A percentile compares a stretch with the other conserved stretches of the same genome.
Conservation (phyloP, 2,888 invertebrate genomes). For the Meandrusa payeni region DNA sequence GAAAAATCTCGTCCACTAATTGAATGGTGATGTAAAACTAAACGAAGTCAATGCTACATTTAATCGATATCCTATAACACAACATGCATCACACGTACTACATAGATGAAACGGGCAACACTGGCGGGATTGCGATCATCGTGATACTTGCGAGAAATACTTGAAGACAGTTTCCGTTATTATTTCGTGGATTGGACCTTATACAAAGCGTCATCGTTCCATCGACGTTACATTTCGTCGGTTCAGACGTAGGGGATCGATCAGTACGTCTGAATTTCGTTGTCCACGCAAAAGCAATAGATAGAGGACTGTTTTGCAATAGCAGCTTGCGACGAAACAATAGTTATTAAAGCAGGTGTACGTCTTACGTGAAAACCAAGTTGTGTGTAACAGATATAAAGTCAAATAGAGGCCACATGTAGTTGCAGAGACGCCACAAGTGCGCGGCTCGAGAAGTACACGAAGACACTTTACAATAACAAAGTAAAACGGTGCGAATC, state of each 20-base stretch:
- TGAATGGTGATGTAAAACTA: background rate
- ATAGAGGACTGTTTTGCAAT: conserved; percentile 45
- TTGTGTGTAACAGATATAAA: conserved; percentile 55
- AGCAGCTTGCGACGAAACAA: conserved; percentile 59
- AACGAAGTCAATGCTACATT: background rate
- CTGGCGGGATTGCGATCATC: conserved; percentile 79
- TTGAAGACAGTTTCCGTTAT: too few relatives aligned
- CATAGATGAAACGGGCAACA: conserved; percentile 46
- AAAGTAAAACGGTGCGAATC: conserved; percentile 47
- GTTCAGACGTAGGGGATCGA: too few relatives aligned
- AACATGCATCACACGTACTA: conserved; percentile 65
- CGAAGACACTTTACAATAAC: conserved; percentile 48
- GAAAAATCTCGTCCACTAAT: too few relatives aligned
- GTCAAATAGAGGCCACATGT: conserved; percentile 53
- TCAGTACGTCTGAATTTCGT: conserved; percentile 31
- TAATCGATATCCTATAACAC: conserved; percentile 38
- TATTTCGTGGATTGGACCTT: too few relatives aligned
- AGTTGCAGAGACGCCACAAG: conserved; percentile 68
- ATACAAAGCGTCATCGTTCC: background rate
- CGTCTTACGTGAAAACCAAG: conserved; percentile 50
- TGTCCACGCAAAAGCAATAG: conserved; percentile 56
- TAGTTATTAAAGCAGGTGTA: conserved; percentile 66
- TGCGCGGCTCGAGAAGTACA: conserved; percentile 53
- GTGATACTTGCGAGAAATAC: conserved; percentile 33
- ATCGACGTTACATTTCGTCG: too few relatives aligned